phyloP scores from a whole-genome alignment of 1,140 invertebrate genomes.

The Mizuhopecten yessoensis region DNA sequence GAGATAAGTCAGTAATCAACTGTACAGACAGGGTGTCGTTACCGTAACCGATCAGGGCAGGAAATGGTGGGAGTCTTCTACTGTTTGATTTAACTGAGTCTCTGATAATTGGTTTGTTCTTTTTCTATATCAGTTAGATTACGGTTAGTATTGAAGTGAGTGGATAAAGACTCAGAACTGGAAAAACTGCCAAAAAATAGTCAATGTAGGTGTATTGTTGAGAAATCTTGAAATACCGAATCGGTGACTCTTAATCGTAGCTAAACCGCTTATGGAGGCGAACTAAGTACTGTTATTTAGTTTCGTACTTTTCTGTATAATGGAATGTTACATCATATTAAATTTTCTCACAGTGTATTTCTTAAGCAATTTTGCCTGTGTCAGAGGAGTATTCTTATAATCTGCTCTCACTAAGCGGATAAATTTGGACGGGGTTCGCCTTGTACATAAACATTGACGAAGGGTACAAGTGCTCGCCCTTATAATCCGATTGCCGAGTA shows the following conservation, averaged over 20 bases:
- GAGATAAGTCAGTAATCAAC: not conserved
- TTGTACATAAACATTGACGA: constrained; percentile 7
- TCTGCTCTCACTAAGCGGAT: constrained; percentile 31
- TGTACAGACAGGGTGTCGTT: not conserved
- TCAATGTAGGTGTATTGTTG: constrained; percentile 17
- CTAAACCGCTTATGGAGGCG: not conserved
- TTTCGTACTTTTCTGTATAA: not conserved
- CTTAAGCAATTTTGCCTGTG: not conserved
- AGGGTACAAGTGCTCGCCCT: not conserved
- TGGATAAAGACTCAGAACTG: constrained; percentile 10
- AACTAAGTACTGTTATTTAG: constrained; percentile 22
- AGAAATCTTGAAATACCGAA: not conserved
- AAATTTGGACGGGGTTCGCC: constrained; percentile 20
- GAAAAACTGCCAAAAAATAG: constrained; percentile 24
- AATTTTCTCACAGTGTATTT: constrained; percentile 14
- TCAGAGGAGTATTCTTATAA: not conserved
- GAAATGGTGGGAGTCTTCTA: not conserved
- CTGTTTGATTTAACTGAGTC: not conserved
- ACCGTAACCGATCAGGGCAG: not conserved
- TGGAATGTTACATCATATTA: not conserved
- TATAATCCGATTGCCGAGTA: not conserved
- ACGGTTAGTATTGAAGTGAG: constrained; percentile 18
- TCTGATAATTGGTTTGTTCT: not conserved
- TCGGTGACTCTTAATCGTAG: constrained; percentile 1
- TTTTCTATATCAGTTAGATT: not conserved